Evolutionary conservation across 2,113 vertebrate species (phyloP).

Genomic region (Zapus hudsonius): DNA sequence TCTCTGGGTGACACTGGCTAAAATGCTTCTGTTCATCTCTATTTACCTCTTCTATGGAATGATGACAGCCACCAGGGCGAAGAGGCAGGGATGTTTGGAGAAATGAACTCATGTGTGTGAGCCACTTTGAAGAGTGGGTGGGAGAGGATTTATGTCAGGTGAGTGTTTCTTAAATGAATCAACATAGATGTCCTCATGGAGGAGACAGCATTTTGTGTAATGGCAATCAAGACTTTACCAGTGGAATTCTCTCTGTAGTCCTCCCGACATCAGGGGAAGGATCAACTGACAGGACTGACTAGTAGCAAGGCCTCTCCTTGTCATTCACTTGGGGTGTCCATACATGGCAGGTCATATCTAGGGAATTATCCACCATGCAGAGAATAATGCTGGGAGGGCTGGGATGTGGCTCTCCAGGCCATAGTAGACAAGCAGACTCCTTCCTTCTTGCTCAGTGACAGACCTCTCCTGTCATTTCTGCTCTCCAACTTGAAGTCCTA

Average conservation of each 20-base stretch:
- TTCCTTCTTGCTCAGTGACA: background rate
- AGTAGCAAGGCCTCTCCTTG: accelerated
- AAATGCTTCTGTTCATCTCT: background rate
- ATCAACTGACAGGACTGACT: accelerated
- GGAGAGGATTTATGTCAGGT: accelerated
- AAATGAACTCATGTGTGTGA: accelerated
- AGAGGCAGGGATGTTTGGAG: no score
- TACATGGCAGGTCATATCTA: background rate
- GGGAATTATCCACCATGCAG: accelerated
- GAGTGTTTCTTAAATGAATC: background rate
- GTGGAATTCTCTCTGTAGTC: background rate
- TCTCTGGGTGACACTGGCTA: accelerated
- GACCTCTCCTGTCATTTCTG: constrained; percentile 14
- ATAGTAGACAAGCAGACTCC: accelerated
- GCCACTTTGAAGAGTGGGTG: background rate
- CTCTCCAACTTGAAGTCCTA: constrained; percentile 43
- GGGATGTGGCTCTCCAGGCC: background rate
- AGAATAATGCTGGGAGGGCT: background rate
- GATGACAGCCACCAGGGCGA: accelerated
- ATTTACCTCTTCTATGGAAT: background rate
- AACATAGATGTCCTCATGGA: background rate
- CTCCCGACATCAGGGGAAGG: background rate
- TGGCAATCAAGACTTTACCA: accelerated
- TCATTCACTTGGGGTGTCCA: accelerated
- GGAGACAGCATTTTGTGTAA: no score